Conservation (phyloP, 1,140 invertebrate genomes). For the Branchinecta lindahli region DNA sequence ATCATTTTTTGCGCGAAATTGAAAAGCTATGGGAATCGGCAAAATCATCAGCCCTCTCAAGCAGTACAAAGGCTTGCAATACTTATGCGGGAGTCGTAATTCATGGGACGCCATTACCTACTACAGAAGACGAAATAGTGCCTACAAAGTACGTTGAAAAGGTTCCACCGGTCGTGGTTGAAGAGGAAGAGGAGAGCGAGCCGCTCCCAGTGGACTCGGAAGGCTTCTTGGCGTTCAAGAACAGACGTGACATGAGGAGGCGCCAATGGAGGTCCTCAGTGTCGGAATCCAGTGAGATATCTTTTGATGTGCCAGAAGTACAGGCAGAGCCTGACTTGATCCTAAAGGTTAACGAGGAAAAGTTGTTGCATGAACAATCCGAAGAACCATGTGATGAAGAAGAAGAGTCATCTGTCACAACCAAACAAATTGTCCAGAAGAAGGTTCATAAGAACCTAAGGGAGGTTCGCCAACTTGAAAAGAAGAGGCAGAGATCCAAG, state of each 20-base stretch:
- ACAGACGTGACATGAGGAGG: slow-evolving; percentile 32
- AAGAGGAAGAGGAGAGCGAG: slow-evolving; percentile 13
- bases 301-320: slow-evolving; percentile 14
- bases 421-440: neutral
- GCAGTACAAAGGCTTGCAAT: neutral
- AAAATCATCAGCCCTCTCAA: neutral
- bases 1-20: slow-evolving; percentile 16
- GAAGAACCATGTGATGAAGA: neutral
- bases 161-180: slow-evolving; percentile 14
- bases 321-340: neutral
- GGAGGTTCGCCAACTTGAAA: slow-evolving; percentile 19
- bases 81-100: neutral
- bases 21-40: slow-evolving; percentile 15
- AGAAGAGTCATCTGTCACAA: neutral
- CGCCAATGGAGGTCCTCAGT: slow-evolving; percentile 34
- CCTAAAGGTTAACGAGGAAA: neutral
- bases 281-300: slow-evolving; percentile 20
- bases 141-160: slow-evolving; percentile 12
- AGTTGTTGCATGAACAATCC: no score
- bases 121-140: slow-evolving; percentile 13
- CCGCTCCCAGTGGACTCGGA: slow-evolving; percentile 31
- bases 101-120: slow-evolving; percentile 1
- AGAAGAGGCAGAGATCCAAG: slow-evolving; percentile 12
- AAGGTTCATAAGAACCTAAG: neutral
- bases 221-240: slow-evolving; percentile 36